A percentile compares a stretch with the other conserved stretches of the same genome.
phyloP scores from a whole-genome alignment of 2,113 vertebrate species.

The Thalassoma bifasciatum region DNA sequence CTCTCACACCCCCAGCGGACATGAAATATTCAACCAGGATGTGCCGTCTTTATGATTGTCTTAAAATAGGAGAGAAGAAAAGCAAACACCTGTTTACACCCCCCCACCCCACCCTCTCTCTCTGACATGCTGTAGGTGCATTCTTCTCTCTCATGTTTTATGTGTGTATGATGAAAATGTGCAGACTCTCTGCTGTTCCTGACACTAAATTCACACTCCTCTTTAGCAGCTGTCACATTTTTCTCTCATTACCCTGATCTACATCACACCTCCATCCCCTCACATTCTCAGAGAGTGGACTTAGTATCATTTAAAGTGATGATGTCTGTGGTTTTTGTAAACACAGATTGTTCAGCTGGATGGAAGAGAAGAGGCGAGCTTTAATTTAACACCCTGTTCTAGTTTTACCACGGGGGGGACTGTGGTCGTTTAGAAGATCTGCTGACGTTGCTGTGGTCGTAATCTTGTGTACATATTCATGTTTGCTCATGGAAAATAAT shows the following conservation, averaged over 20 bases:
- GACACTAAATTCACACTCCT: background rate
- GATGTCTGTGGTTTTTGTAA: too few relatives aligned
- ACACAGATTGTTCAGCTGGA: too few relatives aligned
- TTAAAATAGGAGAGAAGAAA: slow-evolving; percentile 65
- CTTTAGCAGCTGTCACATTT: background rate
- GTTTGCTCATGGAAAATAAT: too few relatives aligned
- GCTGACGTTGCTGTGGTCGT: too few relatives aligned
- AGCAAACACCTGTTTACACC: slow-evolving; percentile 63
- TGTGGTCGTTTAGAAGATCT: too few relatives aligned
- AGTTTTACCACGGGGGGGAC: too few relatives aligned
- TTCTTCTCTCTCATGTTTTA: background rate
- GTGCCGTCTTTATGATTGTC: slow-evolving; percentile 79
- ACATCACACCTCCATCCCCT: background rate
- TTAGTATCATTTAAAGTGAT: too few relatives aligned
- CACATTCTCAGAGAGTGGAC: too few relatives aligned
- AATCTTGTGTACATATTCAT: too few relatives aligned
- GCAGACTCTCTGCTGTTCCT: too few relatives aligned
- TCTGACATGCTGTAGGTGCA: background rate
- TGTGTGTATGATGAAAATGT: background rate
- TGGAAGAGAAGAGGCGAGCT: too few relatives aligned
- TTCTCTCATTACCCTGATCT: background rate
- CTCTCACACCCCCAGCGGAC: slow-evolving; percentile 53
- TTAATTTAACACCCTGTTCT: too few relatives aligned
- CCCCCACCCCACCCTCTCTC: background rate
- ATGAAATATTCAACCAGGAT: slow-evolving; percentile 77